Conservation (phyloP, 2,113 vertebrate genomes). For the Ranitomeya imitator region DNA sequence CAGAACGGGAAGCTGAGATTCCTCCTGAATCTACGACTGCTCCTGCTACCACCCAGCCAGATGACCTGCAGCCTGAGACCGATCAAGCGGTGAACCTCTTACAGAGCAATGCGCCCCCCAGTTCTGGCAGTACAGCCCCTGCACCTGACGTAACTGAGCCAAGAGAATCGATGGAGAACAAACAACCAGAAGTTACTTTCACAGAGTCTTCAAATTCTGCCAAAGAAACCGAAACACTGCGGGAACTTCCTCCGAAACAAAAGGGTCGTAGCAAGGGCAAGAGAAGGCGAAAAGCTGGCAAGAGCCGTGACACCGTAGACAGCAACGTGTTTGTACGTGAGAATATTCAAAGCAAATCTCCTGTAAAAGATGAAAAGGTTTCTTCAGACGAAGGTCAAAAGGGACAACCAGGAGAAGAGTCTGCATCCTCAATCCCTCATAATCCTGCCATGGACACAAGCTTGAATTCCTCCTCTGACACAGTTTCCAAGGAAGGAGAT, state of each 20-base stretch:
- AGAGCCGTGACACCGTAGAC: slow-evolving; percentile 68
- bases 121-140: slow-evolving; percentile 61
- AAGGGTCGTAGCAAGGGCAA: slow-evolving; percentile 81
- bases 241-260: slow-evolving; percentile 78
- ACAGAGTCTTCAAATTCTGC: slow-evolving; percentile 65
- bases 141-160: background rate
- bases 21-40: slow-evolving; percentile 74
- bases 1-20: slow-evolving; percentile 68
- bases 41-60: slow-evolving; percentile 72
- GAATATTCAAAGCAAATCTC: slow-evolving; percentile 64
- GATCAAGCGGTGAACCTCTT: slow-evolving; percentile 78
- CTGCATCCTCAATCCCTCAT: background rate
- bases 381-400: slow-evolving; percentile 63
- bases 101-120: slow-evolving; percentile 68
- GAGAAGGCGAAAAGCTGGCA: slow-evolving; percentile 78
- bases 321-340: slow-evolving; percentile 67
- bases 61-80: slow-evolving; percentile 81
- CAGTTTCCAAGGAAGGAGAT: slow-evolving; percentile 40
- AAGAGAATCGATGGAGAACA: slow-evolving; percentile 65
- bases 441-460: slow-evolving; percentile 33
- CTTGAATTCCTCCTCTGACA: slow-evolving; percentile 44
- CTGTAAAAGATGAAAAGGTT: slow-evolving; percentile 53
- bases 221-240: slow-evolving; percentile 66
- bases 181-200: slow-evolving; percentile 71
- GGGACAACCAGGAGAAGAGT: slow-evolving; percentile 48